Percentiles rank a stretch among this genome's conserved stretches.
phyloP scores from a whole-genome alignment of 1,140 invertebrate species.

The Pseudobourletiella spinata region DNA sequence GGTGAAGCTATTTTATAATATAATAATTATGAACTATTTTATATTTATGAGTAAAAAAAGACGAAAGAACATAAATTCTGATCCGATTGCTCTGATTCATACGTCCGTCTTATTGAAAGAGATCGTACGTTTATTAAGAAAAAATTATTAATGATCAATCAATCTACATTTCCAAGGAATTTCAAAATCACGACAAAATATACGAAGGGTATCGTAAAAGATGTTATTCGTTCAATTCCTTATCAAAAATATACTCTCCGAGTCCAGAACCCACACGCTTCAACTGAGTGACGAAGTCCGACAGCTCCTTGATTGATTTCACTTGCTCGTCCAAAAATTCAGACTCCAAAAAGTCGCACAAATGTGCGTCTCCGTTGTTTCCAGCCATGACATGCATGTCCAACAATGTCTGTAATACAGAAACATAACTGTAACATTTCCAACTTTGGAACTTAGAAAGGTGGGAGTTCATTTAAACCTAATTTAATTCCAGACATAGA shows the following conservation, averaged over 20 bases:
- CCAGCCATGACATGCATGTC: constrained; percentile 45
- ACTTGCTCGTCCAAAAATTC: constrained; percentile 54
- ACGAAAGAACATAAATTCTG: no score
- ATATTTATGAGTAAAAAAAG: no score
- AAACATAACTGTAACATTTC: no score
- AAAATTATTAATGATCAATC: not conserved
- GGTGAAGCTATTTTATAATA: no score
- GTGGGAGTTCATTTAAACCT: no score
- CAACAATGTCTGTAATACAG: constrained; percentile 42
- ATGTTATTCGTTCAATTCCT: constrained; percentile 39
- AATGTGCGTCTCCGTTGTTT: constrained; percentile 39
- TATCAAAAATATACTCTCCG: constrained; percentile 55
- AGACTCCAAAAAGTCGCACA: constrained; percentile 51
- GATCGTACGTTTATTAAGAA: not conserved
- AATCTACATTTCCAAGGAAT: not conserved
- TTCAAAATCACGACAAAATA: not conserved
- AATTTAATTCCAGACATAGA: no score
- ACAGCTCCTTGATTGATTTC: constrained; percentile 52
- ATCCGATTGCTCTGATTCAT: no score
- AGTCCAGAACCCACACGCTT: constrained; percentile 52
- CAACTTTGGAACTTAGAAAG: no score
- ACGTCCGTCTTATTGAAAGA: not conserved
- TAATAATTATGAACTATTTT: no score
- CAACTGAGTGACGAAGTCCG: constrained; percentile 50
- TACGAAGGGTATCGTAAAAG: not conserved